Evolutionary conservation across 2,888 invertebrate species (phyloP).

Genomic region (Sphecodes monilicornis): DNA sequence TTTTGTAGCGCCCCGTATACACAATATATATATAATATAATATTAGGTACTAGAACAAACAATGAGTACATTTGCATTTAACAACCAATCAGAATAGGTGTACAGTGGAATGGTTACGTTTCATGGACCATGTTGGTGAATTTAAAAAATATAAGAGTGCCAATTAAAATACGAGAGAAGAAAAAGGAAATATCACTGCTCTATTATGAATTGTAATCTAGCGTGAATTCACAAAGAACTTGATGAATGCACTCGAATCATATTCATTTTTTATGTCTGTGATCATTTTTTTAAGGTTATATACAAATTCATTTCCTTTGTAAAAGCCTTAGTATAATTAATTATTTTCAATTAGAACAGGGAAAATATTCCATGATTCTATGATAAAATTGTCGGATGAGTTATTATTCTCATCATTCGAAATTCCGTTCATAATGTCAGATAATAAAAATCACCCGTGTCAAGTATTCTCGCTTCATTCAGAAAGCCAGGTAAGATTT

Average conservation of each 20-base stretch:
- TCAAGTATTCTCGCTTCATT: conserved; percentile 47
- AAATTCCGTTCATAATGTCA: conserved; percentile 38
- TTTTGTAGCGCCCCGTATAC: no score
- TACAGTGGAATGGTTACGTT: conserved; percentile 32
- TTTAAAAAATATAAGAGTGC: conserved; percentile 14
- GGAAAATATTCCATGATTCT: background rate
- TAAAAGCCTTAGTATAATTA: conserved; percentile 10
- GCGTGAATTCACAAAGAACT: background rate
- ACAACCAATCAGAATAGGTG: conserved; percentile 25
- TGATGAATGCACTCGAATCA: background rate
- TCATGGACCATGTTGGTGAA: conserved; percentile 18
- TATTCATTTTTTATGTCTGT: conserved; percentile 11
- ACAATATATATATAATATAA: no score
- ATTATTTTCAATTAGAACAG: conserved; percentile 8
- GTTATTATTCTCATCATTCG: background rate
- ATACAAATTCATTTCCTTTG: conserved; percentile 11
- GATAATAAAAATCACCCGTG: conserved; percentile 15
- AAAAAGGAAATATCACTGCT: conserved; percentile 1
- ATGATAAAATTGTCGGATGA: background rate
- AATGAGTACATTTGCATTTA: conserved; percentile 20
- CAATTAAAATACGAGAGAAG: conserved; percentile 16
- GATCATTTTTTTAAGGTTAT: conserved; percentile 54
- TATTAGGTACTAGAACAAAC: no score
- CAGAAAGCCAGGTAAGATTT: conserved; percentile 55
- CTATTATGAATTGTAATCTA: conserved; percentile 10